phyloP scores from a whole-genome alignment of 2,113 vertebrate species.

The Ailuropoda melanoleuca region DNA sequence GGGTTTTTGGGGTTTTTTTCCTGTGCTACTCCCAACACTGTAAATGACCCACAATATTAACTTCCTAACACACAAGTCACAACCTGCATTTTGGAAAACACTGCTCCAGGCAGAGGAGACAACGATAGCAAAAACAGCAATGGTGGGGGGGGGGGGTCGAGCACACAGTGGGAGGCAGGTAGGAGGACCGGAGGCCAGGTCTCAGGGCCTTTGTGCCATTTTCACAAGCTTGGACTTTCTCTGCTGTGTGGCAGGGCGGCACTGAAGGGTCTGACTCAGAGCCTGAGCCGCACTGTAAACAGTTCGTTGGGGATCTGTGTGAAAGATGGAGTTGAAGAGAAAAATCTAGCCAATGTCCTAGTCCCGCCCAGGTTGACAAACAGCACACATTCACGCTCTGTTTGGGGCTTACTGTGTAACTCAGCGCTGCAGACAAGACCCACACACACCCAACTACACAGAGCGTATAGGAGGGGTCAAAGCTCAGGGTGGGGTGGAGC shows the following conservation, averaged over 20 bases:
- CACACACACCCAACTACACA: not conserved
- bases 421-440: not conserved
- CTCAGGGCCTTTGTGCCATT: not conserved
- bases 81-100: not conserved
- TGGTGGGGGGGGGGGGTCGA: not conserved
- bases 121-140: not conserved
- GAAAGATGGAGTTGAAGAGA: not conserved
- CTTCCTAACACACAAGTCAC: not conserved
- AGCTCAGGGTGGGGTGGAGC: not conserved
- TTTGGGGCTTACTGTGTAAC: not conserved
- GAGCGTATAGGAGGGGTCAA: not conserved
- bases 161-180: not conserved
- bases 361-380: not conserved
- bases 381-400: not conserved
- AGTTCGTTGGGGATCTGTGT: not conserved
- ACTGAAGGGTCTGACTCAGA: not conserved
- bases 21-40: not conserved
- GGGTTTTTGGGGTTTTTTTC: not conserved
- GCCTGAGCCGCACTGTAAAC: not conserved
- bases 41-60: not conserved
- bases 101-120: not conserved
- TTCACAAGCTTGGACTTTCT: not conserved
- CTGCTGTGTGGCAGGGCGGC: not conserved
- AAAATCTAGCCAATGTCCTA: not conserved
- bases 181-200: not conserved